phyloP scores from a whole-genome alignment of 2,888 invertebrate genomes.

The Myopa testacea region DNA sequence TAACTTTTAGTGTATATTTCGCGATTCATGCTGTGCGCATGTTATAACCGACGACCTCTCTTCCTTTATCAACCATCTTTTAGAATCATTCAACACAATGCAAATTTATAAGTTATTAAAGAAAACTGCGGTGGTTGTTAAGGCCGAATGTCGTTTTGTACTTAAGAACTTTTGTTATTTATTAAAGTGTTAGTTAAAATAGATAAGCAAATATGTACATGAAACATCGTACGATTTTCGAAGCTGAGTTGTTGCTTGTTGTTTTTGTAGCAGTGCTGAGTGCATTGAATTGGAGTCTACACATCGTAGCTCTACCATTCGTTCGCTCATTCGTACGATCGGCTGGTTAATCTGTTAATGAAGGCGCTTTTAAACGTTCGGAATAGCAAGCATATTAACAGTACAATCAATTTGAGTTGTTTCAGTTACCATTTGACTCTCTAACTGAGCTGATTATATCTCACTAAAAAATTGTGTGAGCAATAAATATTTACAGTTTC shows the following conservation, averaged over 20 bases:
- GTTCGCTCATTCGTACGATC: background rate
- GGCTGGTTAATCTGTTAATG: background rate
- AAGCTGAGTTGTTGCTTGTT: background rate
- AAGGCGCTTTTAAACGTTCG: background rate
- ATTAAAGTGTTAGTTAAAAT: background rate
- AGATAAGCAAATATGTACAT: background rate
- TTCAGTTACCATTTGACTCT: slow-evolving; percentile 59
- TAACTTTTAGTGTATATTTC: background rate
- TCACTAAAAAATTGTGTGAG: slow-evolving; percentile 10
- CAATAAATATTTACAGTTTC: slow-evolving; percentile 16
- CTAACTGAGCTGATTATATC: slow-evolving; percentile 27
- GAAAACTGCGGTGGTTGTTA: background rate
- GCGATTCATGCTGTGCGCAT: background rate
- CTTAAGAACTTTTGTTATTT: background rate
- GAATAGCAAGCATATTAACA: slow-evolving; percentile 21
- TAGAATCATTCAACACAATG: background rate
- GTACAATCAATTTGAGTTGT: background rate
- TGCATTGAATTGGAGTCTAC: too few species aligned
- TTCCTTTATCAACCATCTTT: background rate
- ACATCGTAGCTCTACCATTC: background rate
- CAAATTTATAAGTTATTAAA: background rate
- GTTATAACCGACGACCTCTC: background rate
- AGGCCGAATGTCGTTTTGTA: background rate
- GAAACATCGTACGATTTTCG: background rate
- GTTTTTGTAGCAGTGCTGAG: background rate